These are phyloP conservation scores for Nannoperca australis DNA, from an alignment of 2,797 vertebrate genomes.

Conservation along the genomic window DNA sequence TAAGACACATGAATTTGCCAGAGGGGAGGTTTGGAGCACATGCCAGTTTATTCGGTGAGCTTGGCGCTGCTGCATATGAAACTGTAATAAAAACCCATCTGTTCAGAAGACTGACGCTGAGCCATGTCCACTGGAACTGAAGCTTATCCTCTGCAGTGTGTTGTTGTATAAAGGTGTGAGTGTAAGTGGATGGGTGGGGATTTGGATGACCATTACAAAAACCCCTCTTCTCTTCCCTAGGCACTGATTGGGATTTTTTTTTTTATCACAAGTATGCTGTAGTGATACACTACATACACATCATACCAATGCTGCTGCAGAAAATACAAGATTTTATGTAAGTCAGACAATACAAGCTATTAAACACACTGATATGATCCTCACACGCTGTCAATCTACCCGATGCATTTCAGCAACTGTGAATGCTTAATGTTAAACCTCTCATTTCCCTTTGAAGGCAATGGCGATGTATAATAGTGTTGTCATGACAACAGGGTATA, in stretches of 20 bases:
- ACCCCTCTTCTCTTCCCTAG: slow-evolving; percentile 1
- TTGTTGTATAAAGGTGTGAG: not conserved
- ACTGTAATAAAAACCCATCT: slow-evolving; percentile 83
- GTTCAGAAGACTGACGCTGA: slow-evolving; percentile 66
- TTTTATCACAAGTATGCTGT: not conserved
- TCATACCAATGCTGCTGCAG: not conserved
- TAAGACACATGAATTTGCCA: slow-evolving; percentile 69
- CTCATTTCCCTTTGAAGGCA: slow-evolving; percentile 46
- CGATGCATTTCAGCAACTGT: slow-evolving; percentile 27
- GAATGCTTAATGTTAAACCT: slow-evolving; percentile 16
- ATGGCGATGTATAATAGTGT: slow-evolving; percentile 63
- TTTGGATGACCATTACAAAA: slow-evolving; percentile 14
- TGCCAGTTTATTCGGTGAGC: slow-evolving; percentile 74
- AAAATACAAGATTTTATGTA: not conserved
- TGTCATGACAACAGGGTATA: slow-evolving; percentile 73
- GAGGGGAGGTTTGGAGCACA: slow-evolving; percentile 54
- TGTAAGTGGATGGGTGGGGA: not conserved
- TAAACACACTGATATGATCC: not conserved
- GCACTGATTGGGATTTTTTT: slow-evolving; percentile 8
- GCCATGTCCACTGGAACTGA: slow-evolving; percentile 55
- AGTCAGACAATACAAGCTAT: not conserved
- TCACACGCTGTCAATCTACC: slow-evolving; percentile 7
- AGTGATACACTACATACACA: not conserved
- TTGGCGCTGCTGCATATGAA: slow-evolving; percentile 75
- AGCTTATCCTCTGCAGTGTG: slow-evolving; percentile 21